These are phyloP conservation scores for Malaclemys terrapin DNA, from an alignment of 2,113 vertebrate genomes.

Conservation along the genomic window DNA sequence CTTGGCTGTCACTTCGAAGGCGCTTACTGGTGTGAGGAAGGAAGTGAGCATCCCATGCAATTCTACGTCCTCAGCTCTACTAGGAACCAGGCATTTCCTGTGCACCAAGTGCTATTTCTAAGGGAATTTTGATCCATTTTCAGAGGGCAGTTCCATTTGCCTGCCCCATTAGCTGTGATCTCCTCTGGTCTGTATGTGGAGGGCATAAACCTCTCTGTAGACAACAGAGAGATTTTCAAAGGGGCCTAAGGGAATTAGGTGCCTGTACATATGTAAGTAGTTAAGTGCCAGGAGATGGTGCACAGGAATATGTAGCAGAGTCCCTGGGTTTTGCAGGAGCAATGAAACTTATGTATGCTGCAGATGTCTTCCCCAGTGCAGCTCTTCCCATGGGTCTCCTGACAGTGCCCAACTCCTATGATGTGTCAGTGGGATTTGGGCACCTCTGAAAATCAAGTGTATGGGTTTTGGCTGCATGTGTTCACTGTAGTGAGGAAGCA, in stretches of 20 bases:
- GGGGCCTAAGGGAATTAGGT: fast-evolving
- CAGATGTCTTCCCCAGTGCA: neutral
- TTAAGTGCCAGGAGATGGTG: neutral
- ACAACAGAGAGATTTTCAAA: neutral
- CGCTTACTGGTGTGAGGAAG: neutral
- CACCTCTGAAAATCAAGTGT: neutral
- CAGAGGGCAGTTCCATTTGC: too few species aligned
- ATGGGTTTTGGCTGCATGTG: neutral
- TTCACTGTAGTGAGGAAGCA: neutral
- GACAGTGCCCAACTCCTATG: neutral
- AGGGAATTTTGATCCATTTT: neutral
- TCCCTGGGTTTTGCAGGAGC: neutral
- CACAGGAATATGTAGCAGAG: neutral
- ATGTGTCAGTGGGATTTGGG: neutral
- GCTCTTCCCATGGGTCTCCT: neutral
- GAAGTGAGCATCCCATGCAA: neutral
- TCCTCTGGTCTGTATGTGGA: neutral
- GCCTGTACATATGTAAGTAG: neutral
- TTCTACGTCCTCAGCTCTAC: neutral
- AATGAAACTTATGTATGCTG: neutral
- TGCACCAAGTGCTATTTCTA: neutral
- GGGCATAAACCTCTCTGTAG: too few species aligned
- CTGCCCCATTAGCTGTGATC: too few species aligned
- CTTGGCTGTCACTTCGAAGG: neutral
- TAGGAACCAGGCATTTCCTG: neutral